These are phyloP conservation scores for Embiotoca jacksoni DNA, from an alignment of 2,113 vertebrate species.

Conservation along the genomic window DNA sequence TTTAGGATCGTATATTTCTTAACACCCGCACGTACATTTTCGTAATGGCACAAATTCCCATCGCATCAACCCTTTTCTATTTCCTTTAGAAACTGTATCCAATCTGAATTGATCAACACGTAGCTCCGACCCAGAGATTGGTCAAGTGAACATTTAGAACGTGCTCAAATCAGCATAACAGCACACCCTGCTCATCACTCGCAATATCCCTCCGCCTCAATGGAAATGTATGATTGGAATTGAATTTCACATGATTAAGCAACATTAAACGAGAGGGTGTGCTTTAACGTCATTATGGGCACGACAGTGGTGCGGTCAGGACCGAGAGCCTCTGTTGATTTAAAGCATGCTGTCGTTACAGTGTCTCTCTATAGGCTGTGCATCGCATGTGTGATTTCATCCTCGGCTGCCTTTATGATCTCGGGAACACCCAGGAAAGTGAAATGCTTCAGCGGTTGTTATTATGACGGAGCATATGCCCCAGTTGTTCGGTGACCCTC, in stretches of 20 bases:
- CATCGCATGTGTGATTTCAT: constrained; percentile 16
- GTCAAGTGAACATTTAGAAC: too few relatives aligned
- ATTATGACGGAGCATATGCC: constrained; percentile 7
- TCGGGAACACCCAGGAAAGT: constrained; percentile 11
- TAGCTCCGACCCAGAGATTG: too few relatives aligned
- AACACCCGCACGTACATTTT: neutral
- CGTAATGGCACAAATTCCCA: neutral
- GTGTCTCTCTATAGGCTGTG: neutral
- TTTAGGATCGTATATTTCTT: neutral
- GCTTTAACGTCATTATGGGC: too few relatives aligned
- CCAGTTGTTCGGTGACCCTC: constrained; percentile 8
- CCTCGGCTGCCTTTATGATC: neutral
- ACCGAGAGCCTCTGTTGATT: too few relatives aligned
- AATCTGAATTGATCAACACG: too few relatives aligned
- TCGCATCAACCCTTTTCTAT: neutral
- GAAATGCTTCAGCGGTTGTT: constrained; percentile 27
- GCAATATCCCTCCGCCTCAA: too few relatives aligned
- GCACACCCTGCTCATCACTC: too few relatives aligned
- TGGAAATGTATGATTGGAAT: too few relatives aligned
- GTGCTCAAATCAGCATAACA: too few relatives aligned
- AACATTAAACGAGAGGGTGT: too few relatives aligned
- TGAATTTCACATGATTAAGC: too few relatives aligned
- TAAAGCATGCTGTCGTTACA: neutral
- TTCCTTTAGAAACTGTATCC: neutral
- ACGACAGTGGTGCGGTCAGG: too few relatives aligned